phyloP scores from a whole-genome alignment of 2,888 invertebrate species.

The Pammene aurita region DNA sequence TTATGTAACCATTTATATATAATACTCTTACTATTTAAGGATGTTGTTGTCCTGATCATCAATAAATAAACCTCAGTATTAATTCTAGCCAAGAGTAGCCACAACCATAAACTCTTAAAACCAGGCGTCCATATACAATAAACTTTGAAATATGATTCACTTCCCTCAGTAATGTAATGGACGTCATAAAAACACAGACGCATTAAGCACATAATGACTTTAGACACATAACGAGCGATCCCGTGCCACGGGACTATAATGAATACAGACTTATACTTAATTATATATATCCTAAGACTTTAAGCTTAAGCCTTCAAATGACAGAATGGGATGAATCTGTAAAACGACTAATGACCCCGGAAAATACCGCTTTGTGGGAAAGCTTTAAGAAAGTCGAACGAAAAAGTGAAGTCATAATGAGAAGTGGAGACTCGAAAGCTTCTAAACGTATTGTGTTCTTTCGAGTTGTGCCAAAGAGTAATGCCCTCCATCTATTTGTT shows the following conservation, averaged over 20 bases:
- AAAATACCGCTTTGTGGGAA: constrained; percentile 34
- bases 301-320: constrained; percentile 18
- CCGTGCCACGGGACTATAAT: constrained; percentile 19
- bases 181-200: constrained; percentile 7
- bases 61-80: not conserved
- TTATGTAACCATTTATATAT: too few relatives aligned
- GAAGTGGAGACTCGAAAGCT: constrained; percentile 33
- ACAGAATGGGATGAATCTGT: constrained; percentile 29
- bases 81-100: not conserved
- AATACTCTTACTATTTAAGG: too few relatives aligned
- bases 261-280: constrained; percentile 3
- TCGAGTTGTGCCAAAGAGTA: constrained; percentile 3
- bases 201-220: not conserved
- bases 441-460: constrained; percentile 27
- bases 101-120: constrained; percentile 9
- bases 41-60: too few relatives aligned
- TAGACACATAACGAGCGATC: constrained; percentile 2
- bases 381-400: constrained; percentile 33
- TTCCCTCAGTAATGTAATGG: constrained; percentile 13
- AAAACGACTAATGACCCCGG: constrained; percentile 37
- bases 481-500: not conserved
- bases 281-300: not conserved
- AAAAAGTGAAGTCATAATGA: constrained; percentile 37
- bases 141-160: constrained; percentile 37
- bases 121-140: constrained; percentile 19